Base-by-base conservation (phyloP, 2,797 vertebrate species). In the Microhierax caerulescens region DNA sequence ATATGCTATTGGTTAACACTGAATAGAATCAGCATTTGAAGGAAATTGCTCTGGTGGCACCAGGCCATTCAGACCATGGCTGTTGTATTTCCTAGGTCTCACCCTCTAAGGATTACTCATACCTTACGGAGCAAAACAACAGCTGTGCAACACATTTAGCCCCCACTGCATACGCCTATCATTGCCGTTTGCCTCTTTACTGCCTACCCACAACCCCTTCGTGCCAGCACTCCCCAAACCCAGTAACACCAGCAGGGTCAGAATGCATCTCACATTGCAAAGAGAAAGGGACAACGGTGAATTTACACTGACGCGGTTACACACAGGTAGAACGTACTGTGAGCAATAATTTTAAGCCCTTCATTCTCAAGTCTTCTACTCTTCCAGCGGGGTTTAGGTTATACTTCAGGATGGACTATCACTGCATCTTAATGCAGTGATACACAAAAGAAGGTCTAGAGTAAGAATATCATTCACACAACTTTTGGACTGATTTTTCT, bases 1-100 rank as follows among this genome's bases (percentile, higher is more conserved):
- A 92, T 92, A 34, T 96, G 85, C 56, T 97, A 82, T 87, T 92
- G 54, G 74, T 96, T 96, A 96, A 76, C 84, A 70, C 50, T 92
- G 74, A 95, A 79, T 63, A 85, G 88, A 91, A 88, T 77, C 39
- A 90, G 36, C 28, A 79, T 92, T 90, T 79, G 73, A 90, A 94
- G 74, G 67, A 96, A 93, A 96, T 93, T 94, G 47, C 69, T 73
- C 23, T 60, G 56, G 80, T 95, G 91, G 90, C 94, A 96, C 61
- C 28, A 95, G 43, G 88, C 94, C 91, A 92, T 90, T 90, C 73
- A 79, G 65, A 84, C 51, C 67, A 79, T 0, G 36, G 63, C 67
- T 93, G 93, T 75, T 86, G 54, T 76, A 76, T 91, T 95, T 93
- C 93, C 73, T 91, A 90, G 76, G 69, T 93, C 87, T 95, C 87